These are phyloP conservation scores for Sipha flava DNA, from an alignment of 1,140 invertebrate species.

Conservation along the genomic window DNA sequence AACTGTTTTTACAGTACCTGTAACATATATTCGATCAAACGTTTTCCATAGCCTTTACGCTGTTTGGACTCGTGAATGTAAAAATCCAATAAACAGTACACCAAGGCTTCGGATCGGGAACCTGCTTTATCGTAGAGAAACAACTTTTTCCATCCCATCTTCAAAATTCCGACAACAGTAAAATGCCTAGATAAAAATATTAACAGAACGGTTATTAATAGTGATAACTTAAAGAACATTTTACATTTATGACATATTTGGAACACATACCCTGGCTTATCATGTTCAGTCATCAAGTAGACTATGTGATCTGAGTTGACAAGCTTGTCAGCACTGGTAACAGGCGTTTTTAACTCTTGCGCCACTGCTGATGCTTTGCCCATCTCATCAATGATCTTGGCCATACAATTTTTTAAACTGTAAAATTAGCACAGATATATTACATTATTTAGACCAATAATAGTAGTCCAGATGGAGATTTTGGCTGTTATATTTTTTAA, in stretches of 20 bases:
- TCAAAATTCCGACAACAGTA: slow-evolving; percentile 61
- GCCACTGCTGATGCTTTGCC: slow-evolving; percentile 62
- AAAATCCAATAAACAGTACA: slow-evolving; percentile 77
- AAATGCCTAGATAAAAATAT: slow-evolving; percentile 44
- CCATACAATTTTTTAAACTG: neutral
- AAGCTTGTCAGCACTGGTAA: slow-evolving; percentile 59
- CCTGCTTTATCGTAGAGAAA: slow-evolving; percentile 68
- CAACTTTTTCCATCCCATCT: slow-evolving; percentile 74
- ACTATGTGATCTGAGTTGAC: slow-evolving; percentile 58
- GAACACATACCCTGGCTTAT: neutral
- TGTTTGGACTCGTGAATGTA: slow-evolving; percentile 73
- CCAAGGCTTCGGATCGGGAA: slow-evolving; percentile 59
- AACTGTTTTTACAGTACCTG: no score
- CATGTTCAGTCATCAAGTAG: slow-evolving; percentile 50
- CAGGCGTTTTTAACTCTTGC: slow-evolving; percentile 59
- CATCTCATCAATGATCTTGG: slow-evolving; percentile 55
- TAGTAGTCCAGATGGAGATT: no score
- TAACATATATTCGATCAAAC: slow-evolving; percentile 72
- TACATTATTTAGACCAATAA: no score
- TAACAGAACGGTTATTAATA: no score
- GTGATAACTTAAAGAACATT: no score
- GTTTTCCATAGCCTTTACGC: slow-evolving; percentile 64
- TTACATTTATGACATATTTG: no score
- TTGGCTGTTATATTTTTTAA: no score
- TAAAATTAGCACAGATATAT: neutral